Evolutionary conservation across 2,888 invertebrate species (phyloP).

Genomic region (Rosalia funebris): DNA sequence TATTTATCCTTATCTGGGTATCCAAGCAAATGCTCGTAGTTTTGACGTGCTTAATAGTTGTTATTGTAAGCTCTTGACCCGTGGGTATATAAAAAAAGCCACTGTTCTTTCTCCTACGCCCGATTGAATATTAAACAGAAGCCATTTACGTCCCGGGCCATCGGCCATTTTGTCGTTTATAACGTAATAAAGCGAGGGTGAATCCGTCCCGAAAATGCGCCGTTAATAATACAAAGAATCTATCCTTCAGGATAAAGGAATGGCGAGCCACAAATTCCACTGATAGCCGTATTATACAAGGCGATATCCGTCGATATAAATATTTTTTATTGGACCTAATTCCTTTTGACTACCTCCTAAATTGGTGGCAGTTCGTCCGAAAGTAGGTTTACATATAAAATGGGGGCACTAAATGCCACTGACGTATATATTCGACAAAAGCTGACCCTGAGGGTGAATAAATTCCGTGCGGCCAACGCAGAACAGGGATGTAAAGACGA

Average conservation of each 20-base stretch:
- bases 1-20: no score
- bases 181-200: not conserved
- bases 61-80: no score
- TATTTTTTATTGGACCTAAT: conserved; percentile 2
- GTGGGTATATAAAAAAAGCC: no score
- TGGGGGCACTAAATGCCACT: not conserved
- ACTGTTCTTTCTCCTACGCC: no score
- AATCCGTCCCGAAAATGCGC: not conserved
- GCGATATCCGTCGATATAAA: conserved; percentile 1
- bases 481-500: not conserved
- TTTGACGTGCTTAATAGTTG: no score
- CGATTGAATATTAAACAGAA: not conserved
- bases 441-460: conserved; percentile 1
- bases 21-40: no score
- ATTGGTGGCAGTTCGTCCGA: not conserved
- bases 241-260: not conserved
- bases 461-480: not conserved
- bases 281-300: conserved; percentile 4
- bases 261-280: not conserved
- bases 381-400: not conserved
- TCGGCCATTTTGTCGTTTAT: conserved; percentile 2
- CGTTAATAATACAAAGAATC: conserved; percentile 4
- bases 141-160: not conserved
- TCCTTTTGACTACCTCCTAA: not conserved
- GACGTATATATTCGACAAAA: not conserved